Base-by-base conservation (phyloP, 2,888 invertebrate species). In the Phasia obesa region DNA sequence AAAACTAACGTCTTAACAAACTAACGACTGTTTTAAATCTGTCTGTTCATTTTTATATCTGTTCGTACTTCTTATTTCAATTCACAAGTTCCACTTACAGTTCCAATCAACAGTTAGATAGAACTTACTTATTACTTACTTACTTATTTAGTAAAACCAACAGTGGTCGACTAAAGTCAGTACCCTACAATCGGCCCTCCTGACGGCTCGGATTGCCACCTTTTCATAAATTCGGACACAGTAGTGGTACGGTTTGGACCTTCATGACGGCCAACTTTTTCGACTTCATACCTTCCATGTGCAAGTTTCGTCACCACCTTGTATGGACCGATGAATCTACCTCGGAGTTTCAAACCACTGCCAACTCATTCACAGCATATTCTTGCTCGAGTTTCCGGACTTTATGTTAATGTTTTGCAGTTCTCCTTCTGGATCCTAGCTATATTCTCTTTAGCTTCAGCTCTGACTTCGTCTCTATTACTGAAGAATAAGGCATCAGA, bases 161-260 rank as follows among this genome's bases (percentile, higher is more conserved):
- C 5, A 4, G 2, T 31, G 27, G 6, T 27, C n/a, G 27, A 27
- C 27, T 27, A 27, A 27, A 27, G 27, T 17, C 44, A 17, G n/a
- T 42, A 31, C 47, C 84, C 60, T 78, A 83, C 81, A 82, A 51
- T 82, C 64, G 79, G 84, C 80, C 85, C 81, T 85, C 85, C 84
- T 86, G 86, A 84, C 62, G 53, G 51, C 19, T 53, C 25, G 60
- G 42, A 51, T 67, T 60, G 62, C 78, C 70, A 79, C 2, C 25
- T 21, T 38, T 79, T 79, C 60, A 79, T 60, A 38, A n/a, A 57
- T 3, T 80, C 69, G 4, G 69, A 53, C 6, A 47, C 23, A 0
- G 65, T 57, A 0, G 53, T 71, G 0, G 64, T 70, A 0, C 49
- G 19, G 0, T 7, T 35, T 0, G 64, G 78, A 11, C 71, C 64